Base-by-base conservation (phyloP, 2,888 invertebrate species). In the Hofmannophila pseudospretella region DNA sequence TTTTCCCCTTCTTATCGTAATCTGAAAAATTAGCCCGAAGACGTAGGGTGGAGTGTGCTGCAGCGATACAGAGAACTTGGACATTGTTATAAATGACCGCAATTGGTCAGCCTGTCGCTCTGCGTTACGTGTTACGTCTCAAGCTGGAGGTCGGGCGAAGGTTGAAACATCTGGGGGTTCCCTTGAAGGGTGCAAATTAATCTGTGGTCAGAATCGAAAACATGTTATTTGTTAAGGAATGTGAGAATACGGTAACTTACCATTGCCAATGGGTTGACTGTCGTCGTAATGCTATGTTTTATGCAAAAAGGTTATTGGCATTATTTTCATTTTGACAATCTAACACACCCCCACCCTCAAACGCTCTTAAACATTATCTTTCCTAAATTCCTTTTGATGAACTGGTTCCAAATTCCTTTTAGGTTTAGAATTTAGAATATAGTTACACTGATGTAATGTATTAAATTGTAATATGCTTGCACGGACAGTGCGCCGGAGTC, bases 21-120 rank as follows among this genome's bases (percentile, higher is more conserved):
- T 41, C 49, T 57, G 58, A 64, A 63, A 65, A 67, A 67, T 64
- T 60, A 51, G 65, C 49, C 38, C 36, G 47, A 51, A 49, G 45
- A 36, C 10, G 11, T 7, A 10, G 8, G 20, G 32, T 34, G 3
- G 43, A 33, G 44, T 49, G 54, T 49, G 48, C 41, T 38, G 44
- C 48, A 40, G 53, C 59, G 65, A 66, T 62, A 65, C 53, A 59
- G 45, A 41, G 44, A 34, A 43, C 43, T 49, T 46, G 56, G 59
- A 44, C 61, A 49, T 45, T 54, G 54, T 59, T 56, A 67, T 55
- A 67, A 67, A 71, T 64, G 60, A 39, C 54, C 23, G 54, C 38
- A 59, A 68, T 67, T 70, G 75, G 73, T 76, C 72, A 74, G 57
- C 38, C 59, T 59, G 67, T 68, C 66, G 42, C 54, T 55, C 48